Base-by-base conservation (phyloP, 1,140 invertebrate genomes). In the Heliconius nattereri region DNA sequence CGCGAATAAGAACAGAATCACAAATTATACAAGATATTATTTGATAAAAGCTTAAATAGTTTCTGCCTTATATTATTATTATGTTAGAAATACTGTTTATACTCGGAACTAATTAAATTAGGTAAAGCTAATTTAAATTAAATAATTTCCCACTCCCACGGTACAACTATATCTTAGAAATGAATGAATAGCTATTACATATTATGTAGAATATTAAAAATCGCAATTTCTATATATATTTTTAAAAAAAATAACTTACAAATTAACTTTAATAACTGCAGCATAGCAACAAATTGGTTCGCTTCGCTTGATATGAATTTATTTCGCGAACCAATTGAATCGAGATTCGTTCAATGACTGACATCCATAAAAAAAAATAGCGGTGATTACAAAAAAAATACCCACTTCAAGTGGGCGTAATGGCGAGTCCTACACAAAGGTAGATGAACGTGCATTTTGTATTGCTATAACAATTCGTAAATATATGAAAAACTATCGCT, bases 1-100 rank as follows among this genome's bases (percentile, higher is more conserved):
- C 73, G 80, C 76, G 73, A 78, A 78, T 78, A 73, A 70, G 73
- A 81, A 78, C 66, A 81, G 73, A 78, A 81, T 81, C 74, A 72
- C 57, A 49, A 79, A 78, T 26, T 9, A 66, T 29, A 29, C 29
- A 29, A 29, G 3, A 6, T 66, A 16, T 16, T 45, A 45, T 45
- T 6, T 23, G 54, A 57, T 23, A 57, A 57, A 66, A 66, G 9
- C 0, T 45, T 6, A 66, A 66, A 13, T 66, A 29, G 16, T 60
- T 3, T 60, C 9, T 23, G 11, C 3, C 29, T 66, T n/a, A 13
- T n/a, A 37, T n/a, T 71, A 35, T 71, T 37, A 26, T 20, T 7
- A 40, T 72, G 16, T 72, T 40, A n/a, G 0, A 72, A 72, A n/a
- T 6, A 26, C 32, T 35, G 2, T 16, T 66, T 66, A 7, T 66